Percentiles rank a stretch among this genome's conserved stretches.
phyloP scores from a whole-genome alignment of 2,888 invertebrate species.

The Perizoma affinitatum region DNA sequence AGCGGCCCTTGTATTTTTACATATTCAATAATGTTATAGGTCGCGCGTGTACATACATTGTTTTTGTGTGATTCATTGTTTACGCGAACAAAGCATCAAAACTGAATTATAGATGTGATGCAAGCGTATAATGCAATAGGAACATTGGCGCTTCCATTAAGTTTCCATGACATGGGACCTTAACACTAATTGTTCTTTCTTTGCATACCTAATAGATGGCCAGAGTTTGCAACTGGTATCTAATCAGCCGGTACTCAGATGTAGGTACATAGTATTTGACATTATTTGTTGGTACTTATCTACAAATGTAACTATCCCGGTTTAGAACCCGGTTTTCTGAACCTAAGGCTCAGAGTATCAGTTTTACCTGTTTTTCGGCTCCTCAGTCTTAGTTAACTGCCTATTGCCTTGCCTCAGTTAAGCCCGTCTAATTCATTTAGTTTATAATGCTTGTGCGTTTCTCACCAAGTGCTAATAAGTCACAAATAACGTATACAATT shows the following conservation, averaged over 20 bases:
- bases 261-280: too few species aligned
- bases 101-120: constrained; percentile 39
- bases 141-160: constrained; percentile 16
- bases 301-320: too few species aligned
- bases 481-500: too few species aligned
- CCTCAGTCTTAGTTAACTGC: background rate
- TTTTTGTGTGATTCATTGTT: constrained; percentile 59
- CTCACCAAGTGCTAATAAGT: too few species aligned
- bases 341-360: too few species aligned
- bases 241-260: too few species aligned
- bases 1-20: constrained; percentile 46
- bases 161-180: constrained; percentile 23
- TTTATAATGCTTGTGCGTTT: too few species aligned
- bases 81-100: constrained; percentile 40
- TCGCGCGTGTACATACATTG: constrained; percentile 50
- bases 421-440: too few species aligned
- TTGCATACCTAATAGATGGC: background rate
- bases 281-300: too few species aligned
- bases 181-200: constrained; percentile 12
- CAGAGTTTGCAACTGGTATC: too few species aligned
- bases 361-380: too few species aligned
- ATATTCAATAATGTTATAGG: constrained; percentile 61
- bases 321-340: too few species aligned
- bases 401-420: constrained; percentile 3
- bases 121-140: constrained; percentile 33